Base-by-base conservation (phyloP, 2,888 invertebrate species). In the Patella caerulea region DNA sequence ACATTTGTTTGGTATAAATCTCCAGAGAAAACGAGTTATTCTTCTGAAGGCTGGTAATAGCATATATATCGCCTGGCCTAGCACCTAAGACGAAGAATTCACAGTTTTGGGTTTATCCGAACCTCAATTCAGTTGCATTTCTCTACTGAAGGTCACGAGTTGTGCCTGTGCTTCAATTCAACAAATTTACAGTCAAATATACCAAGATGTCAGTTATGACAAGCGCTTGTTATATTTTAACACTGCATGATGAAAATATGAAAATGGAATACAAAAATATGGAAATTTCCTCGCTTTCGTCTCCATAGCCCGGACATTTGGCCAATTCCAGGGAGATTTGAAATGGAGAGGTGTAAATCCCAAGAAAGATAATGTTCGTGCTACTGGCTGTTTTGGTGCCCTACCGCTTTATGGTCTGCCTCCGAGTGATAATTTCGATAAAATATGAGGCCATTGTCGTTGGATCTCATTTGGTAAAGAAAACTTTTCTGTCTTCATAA, bases 221-320 rank as follows among this genome's bases (percentile, higher is more conserved):
- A 65, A 24, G 19, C 19, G n/a, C 52, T 72, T 75, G 56, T 73
- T 75, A 71, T 73, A 52, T 59, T 71, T 75, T 71, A 71, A 77
- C 79, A 79, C 77, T 70, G 77, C 73, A 73, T 65, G 74, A 77
- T 73, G 75, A 78, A 77, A 77, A 79, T 79, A 79, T 79, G 79
- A 79, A 71, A 72, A 70, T 74, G 54, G 75, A 70, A 75, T 75
- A 75, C 24, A 77, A 73, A 77, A 75, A 77, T 74, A 79, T 79
- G 79, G 77, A 79, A 79, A 79, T 79, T 76, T 76, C 72, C 59
- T 55, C 76, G 76, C 76, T 55, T 65, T 65, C 65, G 19, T 65
- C 24, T 65, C 65, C 19, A 14, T 15, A 24, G 65, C 19, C 24
- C 65, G 65, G 65, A 65, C 65, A 65, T 65, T 65, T 65, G 19